Percentiles rank a stretch among this genome's conserved stretches.
Evolutionary conservation across 2,113 vertebrate species (phyloP).

Genomic region (Elephantulus edwardii): DNA sequence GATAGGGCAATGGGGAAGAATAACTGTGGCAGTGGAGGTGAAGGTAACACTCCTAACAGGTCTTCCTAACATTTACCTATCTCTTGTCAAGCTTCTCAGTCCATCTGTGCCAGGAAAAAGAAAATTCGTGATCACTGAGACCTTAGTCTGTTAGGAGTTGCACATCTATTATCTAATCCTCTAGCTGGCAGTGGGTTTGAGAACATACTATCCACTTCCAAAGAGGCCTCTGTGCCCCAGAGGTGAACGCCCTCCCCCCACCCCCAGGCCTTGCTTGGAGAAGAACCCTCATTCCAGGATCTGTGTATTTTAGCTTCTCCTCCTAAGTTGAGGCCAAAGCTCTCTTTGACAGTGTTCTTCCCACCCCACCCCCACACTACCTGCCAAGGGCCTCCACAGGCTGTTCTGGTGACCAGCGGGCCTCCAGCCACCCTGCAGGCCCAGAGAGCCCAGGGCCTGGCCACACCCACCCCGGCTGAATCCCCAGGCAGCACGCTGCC

Average conservation of each 20-base stretch:
- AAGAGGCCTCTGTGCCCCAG: not conserved
- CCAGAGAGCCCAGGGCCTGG: not conserved
- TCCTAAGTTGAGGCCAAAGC: not conserved
- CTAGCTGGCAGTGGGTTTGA: not conserved
- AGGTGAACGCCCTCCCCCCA: too few relatives aligned
- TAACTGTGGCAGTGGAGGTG: accelerated
- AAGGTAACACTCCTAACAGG: not conserved
- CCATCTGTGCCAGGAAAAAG: not conserved
- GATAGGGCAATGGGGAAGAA: not conserved
- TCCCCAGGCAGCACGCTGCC: constrained; percentile 78
- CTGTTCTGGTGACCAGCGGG: not conserved
- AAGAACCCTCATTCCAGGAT: not conserved
- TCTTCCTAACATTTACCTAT: not conserved
- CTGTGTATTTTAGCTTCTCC: not conserved
- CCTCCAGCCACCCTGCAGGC: not conserved
- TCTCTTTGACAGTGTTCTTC: not conserved
- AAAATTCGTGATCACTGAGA: not conserved
- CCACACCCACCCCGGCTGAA: constrained; percentile 71
- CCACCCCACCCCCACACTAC: not conserved
- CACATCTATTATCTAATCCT: not conserved
- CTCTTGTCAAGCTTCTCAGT: not conserved
- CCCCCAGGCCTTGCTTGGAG: not conserved
- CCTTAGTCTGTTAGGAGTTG: not conserved
- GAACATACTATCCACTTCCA: not conserved
- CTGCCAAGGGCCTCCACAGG: not conserved